Evolutionary conservation across 2,888 invertebrate genomes (phyloP), one percentile per base, ranked within the genome.

Genomic region (Pocota personata): DNA sequence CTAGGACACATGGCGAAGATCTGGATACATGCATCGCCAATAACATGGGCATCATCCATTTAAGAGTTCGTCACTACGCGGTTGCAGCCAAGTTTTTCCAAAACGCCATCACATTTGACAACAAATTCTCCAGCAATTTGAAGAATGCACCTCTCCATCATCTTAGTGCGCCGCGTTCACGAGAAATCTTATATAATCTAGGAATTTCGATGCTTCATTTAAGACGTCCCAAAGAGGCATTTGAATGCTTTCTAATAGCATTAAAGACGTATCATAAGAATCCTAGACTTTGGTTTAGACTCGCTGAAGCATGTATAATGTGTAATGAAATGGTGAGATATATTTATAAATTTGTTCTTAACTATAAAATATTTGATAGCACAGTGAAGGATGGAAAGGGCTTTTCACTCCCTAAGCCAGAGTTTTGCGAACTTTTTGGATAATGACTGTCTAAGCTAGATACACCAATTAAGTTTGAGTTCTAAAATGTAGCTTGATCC

Each of bases 241-340:
- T 99, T 92, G 97, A 98, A 90, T 98, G 97, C 91, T 94, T 98
- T 50, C 95, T 97, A 12, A 96, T 97, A 91, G 97, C 97, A 2
- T 95, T 97, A 0, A 95, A 97, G 87, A 95, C 96, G 77, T 97
- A 96, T 90, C 97, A 97, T 84, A 96, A 96, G 88, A 98, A 98
- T 92, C 97, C 98, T 3, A 94, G 97, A 73, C 94, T 99, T 46
- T 99, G 99, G 98, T 93, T 98, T 76, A 94, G 98, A 89, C 93
- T 99, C 89, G 98, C 98, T 0, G 99, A 99, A 92, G 98, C 98
- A 90, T 98, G 98, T 91, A 96, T 98, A 52, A 95, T 93, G 92
- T 91, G 93, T n/a, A 93, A 94, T 87, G 94, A 94, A 91, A 92
- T 92, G 89, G 93, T 93, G 89, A 89, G 89, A 73, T 60, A 19